These are phyloP conservation scores for Saccopteryx leptura DNA, from an alignment of 2,113 vertebrate genomes.

Conservation along the genomic window DNA sequence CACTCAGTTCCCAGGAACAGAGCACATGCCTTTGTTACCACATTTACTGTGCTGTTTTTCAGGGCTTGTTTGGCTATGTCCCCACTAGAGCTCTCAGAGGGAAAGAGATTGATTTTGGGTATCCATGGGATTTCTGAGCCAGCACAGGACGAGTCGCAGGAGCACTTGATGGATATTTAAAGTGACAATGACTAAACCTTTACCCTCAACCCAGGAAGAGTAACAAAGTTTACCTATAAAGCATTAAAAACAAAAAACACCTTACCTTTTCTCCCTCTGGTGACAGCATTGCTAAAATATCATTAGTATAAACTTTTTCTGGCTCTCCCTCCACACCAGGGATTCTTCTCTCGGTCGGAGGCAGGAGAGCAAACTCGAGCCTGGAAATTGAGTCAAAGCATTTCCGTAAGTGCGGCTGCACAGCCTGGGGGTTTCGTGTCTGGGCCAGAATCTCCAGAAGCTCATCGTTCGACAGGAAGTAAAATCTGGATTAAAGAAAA, in stretches of 20 bases:
- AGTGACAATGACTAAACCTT: neutral
- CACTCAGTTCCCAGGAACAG: neutral
- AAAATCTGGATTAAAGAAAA: conserved; percentile 89
- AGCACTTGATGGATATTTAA: neutral
- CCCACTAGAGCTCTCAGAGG: neutral
- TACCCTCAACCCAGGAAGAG: neutral
- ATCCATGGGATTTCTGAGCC: neutral
- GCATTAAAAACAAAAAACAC: neutral
- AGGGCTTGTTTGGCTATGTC: neutral
- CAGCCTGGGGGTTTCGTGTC: conserved; percentile 93
- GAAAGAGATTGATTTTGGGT: neutral
- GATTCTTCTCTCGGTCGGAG: conserved; percentile 74
- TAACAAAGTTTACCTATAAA: neutral
- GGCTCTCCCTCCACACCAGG: conserved; percentile 82
- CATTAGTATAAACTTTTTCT: conserved; percentile 90
- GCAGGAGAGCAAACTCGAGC: conserved; percentile 90
- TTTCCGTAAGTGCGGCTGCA: conserved; percentile 93
- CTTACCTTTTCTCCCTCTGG: conserved; percentile 92
- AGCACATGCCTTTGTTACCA: neutral
- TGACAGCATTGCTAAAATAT: conserved; percentile 93
- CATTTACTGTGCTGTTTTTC: neutral
- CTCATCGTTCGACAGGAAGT: conserved; percentile 94
- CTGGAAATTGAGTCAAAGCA: conserved; percentile 92
- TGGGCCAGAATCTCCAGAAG: conserved; percentile 94
- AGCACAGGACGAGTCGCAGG: neutral